Percentiles rank a stretch among this genome's conserved stretches.
These are phyloP conservation scores for Gonioctena quinquepunctata DNA, from an alignment of 1,140 invertebrate genomes.

Conservation along the genomic window DNA sequence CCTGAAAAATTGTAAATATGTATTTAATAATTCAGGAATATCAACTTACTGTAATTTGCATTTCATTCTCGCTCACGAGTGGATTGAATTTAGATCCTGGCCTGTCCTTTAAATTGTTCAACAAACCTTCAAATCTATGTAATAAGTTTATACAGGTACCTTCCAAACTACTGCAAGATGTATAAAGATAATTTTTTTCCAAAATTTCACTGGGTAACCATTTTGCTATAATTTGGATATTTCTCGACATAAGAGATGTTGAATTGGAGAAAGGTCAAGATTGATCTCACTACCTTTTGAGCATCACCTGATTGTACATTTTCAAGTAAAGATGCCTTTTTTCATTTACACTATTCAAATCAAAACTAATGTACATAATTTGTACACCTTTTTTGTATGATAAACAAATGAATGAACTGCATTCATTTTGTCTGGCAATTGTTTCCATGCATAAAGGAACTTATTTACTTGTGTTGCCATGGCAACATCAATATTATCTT, in stretches of 20 bases:
- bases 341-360: neutral
- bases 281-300: neutral
- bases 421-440: neutral
- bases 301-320: too few relatives aligned
- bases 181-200: conserved; percentile 34
- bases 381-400: neutral
- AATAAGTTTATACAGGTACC: conserved; percentile 31
- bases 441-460: neutral
- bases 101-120: conserved; percentile 32
- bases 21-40: neutral
- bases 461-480: neutral
- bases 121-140: conserved; percentile 24
- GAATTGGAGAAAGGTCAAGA: neutral
- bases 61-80: conserved; percentile 20
- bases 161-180: conserved; percentile 40
- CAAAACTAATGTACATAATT: neutral
- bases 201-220: conserved; percentile 46
- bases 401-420: neutral
- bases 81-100: conserved; percentile 24
- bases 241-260: conserved; percentile 40
- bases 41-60: conserved; percentile 3
- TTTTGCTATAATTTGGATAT: conserved; percentile 46
- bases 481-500: too few relatives aligned
- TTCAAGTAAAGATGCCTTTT: too few relatives aligned
- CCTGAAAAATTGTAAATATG: conserved; percentile 25